Evolutionary conservation across 2,113 vertebrate species (phyloP).

Genomic region (Bucco capensis): DNA sequence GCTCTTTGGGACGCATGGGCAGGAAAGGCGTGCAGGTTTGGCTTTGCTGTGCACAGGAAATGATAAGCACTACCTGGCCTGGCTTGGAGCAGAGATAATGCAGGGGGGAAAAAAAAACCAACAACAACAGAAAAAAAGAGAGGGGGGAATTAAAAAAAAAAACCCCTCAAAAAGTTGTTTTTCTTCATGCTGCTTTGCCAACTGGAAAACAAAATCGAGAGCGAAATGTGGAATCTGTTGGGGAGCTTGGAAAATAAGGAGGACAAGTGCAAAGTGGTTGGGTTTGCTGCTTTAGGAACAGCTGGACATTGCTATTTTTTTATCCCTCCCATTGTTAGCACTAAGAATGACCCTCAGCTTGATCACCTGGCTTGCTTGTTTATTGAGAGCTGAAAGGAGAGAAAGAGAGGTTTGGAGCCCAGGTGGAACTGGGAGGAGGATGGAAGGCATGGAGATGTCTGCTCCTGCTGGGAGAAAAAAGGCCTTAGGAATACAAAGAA

Average conservation of each 20-base stretch:
- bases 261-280: neutral
- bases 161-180: conserved; percentile 44
- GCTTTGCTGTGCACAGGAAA: conserved; percentile 62
- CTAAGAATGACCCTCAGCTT: neutral
- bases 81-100: conserved; percentile 58
- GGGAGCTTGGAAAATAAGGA: neutral
- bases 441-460: neutral
- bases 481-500: neutral
- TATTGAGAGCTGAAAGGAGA: neutral
- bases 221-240: conserved; percentile 6
- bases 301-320: neutral
- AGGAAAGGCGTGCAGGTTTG: conserved; percentile 73
- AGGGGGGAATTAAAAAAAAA: neutral
- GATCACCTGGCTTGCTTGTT: neutral
- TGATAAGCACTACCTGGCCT: conserved; percentile 75
- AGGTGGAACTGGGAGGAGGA: neutral
- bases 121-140: no score
- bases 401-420: neutral
- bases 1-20: conserved; percentile 31
- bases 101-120: neutral
- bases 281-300: conserved; percentile 5
- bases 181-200: conserved; percentile 28
- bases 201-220: conserved; percentile 66
- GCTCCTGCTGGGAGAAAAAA: neutral
- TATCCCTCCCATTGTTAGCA: neutral